phyloP scores from a whole-genome alignment of 2,888 invertebrate species.

The Parascotia fuliginaria region DNA sequence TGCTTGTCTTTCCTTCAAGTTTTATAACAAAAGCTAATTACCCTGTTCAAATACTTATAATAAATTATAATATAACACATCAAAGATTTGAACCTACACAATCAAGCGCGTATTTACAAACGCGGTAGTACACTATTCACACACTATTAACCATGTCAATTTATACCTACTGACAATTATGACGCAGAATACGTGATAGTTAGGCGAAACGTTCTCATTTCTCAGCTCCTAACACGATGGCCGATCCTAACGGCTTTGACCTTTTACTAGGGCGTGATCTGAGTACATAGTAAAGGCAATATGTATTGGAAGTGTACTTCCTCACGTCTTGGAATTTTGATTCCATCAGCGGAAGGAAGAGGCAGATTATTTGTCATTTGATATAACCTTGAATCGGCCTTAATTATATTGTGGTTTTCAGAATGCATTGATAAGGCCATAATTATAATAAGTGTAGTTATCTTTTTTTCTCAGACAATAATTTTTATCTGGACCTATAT shows the following conservation, averaged over 20 bases:
- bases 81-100: no score
- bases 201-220: slow-evolving; percentile 27
- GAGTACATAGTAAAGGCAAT: slow-evolving; percentile 31
- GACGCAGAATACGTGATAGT: slow-evolving; percentile 36
- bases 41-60: no score
- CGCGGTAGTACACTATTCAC: slow-evolving; percentile 34
- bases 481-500: no score
- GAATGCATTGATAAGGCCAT: background rate
- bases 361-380: slow-evolving; percentile 14
- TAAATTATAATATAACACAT: no score
- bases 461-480: no score
- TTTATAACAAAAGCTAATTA: no score
- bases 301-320: slow-evolving; percentile 27
- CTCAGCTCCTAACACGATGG: slow-evolving; percentile 17
- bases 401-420: background rate
- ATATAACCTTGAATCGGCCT: slow-evolving; percentile 15
- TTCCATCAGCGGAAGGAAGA: slow-evolving; percentile 31
- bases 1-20: no score
- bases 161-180: slow-evolving; percentile 31
- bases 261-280: slow-evolving; percentile 37
- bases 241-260: slow-evolving; percentile 21
- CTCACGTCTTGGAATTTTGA: slow-evolving; percentile 24
- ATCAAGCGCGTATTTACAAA: slow-evolving; percentile 20
- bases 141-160: slow-evolving; percentile 38
- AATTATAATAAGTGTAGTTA: no score